Evolutionary conservation across 1,140 invertebrate species (phyloP).

Genomic region (Drosophila ercepeae): DNA sequence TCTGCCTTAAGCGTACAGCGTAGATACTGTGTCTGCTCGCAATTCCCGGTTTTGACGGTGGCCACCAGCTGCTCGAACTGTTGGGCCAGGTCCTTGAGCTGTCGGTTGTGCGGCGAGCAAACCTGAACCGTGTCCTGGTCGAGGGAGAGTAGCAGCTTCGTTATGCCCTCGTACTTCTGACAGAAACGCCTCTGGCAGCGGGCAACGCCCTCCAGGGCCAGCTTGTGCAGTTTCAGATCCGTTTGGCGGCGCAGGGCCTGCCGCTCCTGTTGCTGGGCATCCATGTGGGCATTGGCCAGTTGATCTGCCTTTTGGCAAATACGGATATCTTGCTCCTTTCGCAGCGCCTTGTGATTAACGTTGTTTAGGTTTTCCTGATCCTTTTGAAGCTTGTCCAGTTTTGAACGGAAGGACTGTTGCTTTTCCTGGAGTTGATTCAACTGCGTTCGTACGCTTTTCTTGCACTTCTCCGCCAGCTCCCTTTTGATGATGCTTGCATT

Average conservation of each 20-base stretch:
- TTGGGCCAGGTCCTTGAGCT: conserved; percentile 62
- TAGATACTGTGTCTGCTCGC: conserved; percentile 48
- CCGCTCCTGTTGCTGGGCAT: conserved; percentile 51
- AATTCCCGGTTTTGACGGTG: conserved; percentile 43
- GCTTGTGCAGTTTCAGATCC: conserved; percentile 58
- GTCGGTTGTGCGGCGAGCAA: conserved; percentile 54
- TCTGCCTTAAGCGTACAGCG: conserved; percentile 60
- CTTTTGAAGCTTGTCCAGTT: neutral
- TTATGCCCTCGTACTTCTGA: conserved; percentile 60
- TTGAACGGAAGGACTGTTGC: conserved; percentile 18
- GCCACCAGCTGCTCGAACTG: conserved; percentile 63
- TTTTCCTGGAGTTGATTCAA: conserved; percentile 53
- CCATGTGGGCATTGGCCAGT: conserved; percentile 47
- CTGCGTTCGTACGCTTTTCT: conserved; percentile 53
- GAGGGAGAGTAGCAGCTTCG: conserved; percentile 55
- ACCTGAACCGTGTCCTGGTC: conserved; percentile 64
- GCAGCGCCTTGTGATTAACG: neutral
- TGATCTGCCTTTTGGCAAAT: conserved; percentile 57
- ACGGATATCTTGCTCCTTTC: conserved; percentile 30
- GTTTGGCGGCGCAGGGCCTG: conserved; percentile 34
- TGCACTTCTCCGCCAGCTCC: conserved; percentile 55
- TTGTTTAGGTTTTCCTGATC: neutral
- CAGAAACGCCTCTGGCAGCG: conserved; percentile 65
- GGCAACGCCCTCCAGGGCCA: conserved; percentile 62
- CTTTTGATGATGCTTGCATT: conserved; percentile 54